A percentile compares a stretch with the other conserved stretches of the same genome.
phyloP scores from a whole-genome alignment of 2,888 invertebrate species.

The Sisyra terminalis region DNA sequence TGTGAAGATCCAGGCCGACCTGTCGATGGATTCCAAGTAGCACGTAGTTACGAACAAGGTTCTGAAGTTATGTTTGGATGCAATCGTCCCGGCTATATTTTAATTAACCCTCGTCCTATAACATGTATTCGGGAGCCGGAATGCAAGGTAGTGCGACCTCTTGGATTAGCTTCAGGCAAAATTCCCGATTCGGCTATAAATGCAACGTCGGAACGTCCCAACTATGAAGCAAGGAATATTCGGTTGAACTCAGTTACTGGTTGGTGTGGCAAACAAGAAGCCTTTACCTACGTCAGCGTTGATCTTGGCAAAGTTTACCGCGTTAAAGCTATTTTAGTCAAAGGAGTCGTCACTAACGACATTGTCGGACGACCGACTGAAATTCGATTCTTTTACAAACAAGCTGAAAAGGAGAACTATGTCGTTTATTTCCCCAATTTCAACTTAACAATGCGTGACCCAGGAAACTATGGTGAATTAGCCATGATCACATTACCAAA shows the following conservation, averaged over 20 bases:
- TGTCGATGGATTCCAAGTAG: slow-evolving; percentile 74
- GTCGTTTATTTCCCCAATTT: slow-evolving; percentile 96
- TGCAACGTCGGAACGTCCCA: slow-evolving; percentile 83
- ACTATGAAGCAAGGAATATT: slow-evolving; percentile 80
- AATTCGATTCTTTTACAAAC: slow-evolving; percentile 93
- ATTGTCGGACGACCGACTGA: slow-evolving; percentile 92
- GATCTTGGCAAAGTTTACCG: slow-evolving; percentile 87
- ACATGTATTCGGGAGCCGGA: slow-evolving; percentile 85
- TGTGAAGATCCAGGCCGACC: slow-evolving; percentile 93
- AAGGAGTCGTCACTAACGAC: slow-evolving; percentile 88
- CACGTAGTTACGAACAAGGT: slow-evolving; percentile 73
- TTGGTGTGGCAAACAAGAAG: slow-evolving; percentile 94
- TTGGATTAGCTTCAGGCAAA: slow-evolving; percentile 78
- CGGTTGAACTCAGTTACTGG: slow-evolving; percentile 85
- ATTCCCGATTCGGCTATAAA: slow-evolving; percentile 93
- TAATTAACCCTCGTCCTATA: slow-evolving; percentile 81
- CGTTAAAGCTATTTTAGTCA: slow-evolving; percentile 82
- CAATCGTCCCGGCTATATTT: slow-evolving; percentile 78
- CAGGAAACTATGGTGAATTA: slow-evolving; percentile 91
- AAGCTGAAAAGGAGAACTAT: slow-evolving; percentile 84
- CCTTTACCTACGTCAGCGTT: slow-evolving; percentile 89
- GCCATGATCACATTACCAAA: slow-evolving; percentile 92
- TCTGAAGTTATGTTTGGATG: slow-evolving; percentile 86
- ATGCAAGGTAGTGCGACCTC: slow-evolving; percentile 79
- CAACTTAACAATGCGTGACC: slow-evolving; percentile 84